Percentiles rank a stretch among this genome's conserved stretches.
Conservation (phyloP, 2,888 invertebrate genomes). For the Volucella zonaria region DNA sequence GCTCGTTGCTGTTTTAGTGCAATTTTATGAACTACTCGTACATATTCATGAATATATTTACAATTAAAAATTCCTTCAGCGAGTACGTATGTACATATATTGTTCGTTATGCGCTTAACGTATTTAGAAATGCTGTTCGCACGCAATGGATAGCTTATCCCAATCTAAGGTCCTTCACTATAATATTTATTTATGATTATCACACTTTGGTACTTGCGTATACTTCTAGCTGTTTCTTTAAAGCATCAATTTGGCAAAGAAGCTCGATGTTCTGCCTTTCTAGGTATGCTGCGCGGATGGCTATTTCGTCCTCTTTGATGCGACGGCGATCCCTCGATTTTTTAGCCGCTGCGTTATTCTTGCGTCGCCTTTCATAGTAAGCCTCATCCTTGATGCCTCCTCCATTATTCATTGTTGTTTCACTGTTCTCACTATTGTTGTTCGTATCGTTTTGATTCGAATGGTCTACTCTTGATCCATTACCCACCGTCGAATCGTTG, state of each 20-base stretch:
- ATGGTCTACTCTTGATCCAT: conserved; percentile 59
- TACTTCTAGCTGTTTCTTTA: conserved; percentile 85
- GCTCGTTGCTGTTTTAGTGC: background rate
- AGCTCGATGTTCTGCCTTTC: conserved; percentile 94
- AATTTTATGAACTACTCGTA: background rate
- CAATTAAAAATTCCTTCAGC: too few species aligned
- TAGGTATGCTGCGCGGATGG: conserved; percentile 92
- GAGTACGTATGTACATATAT: too few species aligned
- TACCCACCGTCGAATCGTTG: conserved; percentile 79
- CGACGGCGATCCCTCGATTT: conserved; percentile 94
- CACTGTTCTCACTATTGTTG: conserved; percentile 43
- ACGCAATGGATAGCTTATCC: conserved; percentile 20
- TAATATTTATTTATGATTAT: background rate
- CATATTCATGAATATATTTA: too few species aligned
- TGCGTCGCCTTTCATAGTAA: conserved; percentile 93
- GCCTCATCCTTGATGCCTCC: conserved; percentile 87
- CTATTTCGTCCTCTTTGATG: conserved; percentile 95
- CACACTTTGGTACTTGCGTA: conserved; percentile 61
- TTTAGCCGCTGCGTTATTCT: conserved; percentile 98
- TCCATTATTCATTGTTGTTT: conserved; percentile 68
- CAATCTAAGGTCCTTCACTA: background rate
- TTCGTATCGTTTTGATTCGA: conserved; percentile 46
- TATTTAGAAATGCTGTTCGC: conserved; percentile 54
- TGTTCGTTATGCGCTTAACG: conserved; percentile 77
- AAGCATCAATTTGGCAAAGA: conserved; percentile 86